A percentile compares a stretch with the other conserved stretches of the same genome.
Evolutionary conservation across 2,888 invertebrate species (phyloP).

Genomic region (Plemyria rubiginata): DNA sequence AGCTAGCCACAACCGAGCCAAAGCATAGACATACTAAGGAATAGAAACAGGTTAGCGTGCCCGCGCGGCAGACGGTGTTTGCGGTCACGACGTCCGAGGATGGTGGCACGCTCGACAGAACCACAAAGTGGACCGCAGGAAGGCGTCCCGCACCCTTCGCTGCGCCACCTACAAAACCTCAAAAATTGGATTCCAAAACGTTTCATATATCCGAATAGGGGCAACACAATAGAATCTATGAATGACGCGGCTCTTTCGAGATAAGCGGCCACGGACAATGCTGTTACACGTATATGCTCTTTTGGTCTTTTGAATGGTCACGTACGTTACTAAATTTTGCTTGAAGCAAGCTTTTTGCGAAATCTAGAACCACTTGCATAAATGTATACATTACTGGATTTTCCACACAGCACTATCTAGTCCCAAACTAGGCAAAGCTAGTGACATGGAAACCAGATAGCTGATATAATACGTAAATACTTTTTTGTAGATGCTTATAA

Average conservation of each 20-base stretch:
- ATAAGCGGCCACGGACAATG: constrained; percentile 59
- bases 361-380: constrained; percentile 32
- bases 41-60: constrained; percentile 70
- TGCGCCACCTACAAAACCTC: constrained; percentile 57
- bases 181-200: constrained; percentile 55
- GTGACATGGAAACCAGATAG: too few relatives aligned
- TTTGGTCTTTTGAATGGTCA: constrained; percentile 65
- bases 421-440: too few relatives aligned
- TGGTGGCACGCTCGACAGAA: constrained; percentile 65
- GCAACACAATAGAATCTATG: constrained; percentile 63
- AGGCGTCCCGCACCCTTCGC: constrained; percentile 40
- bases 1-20: constrained; percentile 43
- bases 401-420: too few relatives aligned
- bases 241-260: constrained; percentile 64
- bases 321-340: constrained; percentile 61
- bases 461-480: too few relatives aligned
- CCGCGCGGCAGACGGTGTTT: constrained; percentile 60
- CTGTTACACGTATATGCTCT: constrained; percentile 48
- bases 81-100: constrained; percentile 69
- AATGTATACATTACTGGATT: too few relatives aligned
- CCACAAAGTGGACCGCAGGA: constrained; percentile 71
- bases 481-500: too few relatives aligned
- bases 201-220: constrained; percentile 64
- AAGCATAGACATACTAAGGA: constrained; percentile 39
- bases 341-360: constrained; percentile 25